Evolutionary conservation across 2,888 invertebrate species (phyloP), one percentile per base, ranked within the genome.

Genomic region (Bhutanitis thaidina): DNA sequence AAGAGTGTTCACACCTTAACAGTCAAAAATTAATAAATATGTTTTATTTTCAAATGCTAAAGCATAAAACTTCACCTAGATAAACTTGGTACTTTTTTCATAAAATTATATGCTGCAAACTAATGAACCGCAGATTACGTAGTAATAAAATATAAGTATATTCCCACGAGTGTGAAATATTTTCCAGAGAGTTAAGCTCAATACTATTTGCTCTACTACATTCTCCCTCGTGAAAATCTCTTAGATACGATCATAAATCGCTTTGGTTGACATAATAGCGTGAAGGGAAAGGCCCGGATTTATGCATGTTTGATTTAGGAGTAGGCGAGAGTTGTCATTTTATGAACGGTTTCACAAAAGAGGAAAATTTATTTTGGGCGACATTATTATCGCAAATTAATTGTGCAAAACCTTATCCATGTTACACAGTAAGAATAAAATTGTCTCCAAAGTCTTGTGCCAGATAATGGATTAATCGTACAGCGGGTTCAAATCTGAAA

Each of bases 201-300:
- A 78, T 82, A 76, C 69, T 79, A 82, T 83, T 82, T 83, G 78
- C 79, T 74, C 66, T 62, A 58, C 64, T 71, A 75, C 80, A 75
- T 79, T 77, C 70, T 72, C 72, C 74, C 73, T 71, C 75, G 69
- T 76, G 78, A 72, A 83, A 85, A 85, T 84, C 83, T 85, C 80
- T 81, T 74, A 77, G 81, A 83, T 77, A 72, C 70, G 76, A 80
- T 82, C 85, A 84, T 87, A 88, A 87, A 87, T 86, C 84, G 83
- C 77, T 81, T 80, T 75, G 74, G 78, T 79, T 86, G 85, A 85
- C 85, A 81, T 86, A 85, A 87, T 84, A 81, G 84, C 82, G 80
- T 77, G 77, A 83, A 83, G 81, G 81, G 80, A 79, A 77, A 69
- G 76, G 76, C 71, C 71, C 77, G 79, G 84, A 86, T 86, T 85